These are phyloP conservation scores for Umimayanthus chanpuru DNA, from an alignment of 92 coral and sea anemone species.

Conservation along the genomic window DNA sequence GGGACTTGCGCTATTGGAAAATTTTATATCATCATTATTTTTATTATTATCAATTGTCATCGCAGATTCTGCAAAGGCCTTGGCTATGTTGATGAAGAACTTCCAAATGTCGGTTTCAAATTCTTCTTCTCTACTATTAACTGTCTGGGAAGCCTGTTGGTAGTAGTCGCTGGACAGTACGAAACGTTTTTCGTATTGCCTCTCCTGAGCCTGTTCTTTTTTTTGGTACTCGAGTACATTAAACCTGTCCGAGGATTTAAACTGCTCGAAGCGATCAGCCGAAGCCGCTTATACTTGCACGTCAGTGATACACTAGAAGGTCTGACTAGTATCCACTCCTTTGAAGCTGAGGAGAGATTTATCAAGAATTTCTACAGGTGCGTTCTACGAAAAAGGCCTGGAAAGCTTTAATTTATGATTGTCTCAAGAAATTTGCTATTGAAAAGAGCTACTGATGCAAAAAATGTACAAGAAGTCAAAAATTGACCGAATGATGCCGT, in stretches of 20 bases:
- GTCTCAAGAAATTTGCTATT: neutral
- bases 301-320: conserved; percentile 58
- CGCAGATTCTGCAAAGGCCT: conserved; percentile 39
- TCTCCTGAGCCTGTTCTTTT: conserved; percentile 40
- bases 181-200: conserved; percentile 53
- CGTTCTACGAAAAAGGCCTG: neutral
- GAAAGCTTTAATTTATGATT: too few species aligned
- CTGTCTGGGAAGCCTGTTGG: conserved; percentile 41
- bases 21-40: too few species aligned
- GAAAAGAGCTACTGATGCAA: too few species aligned
- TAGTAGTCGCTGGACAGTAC: conserved; percentile 50
- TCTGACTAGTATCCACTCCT: conserved; percentile 45
- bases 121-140: conserved; percentile 35
- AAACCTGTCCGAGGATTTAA: conserved; percentile 54
- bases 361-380: conserved; percentile 30
- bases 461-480: too few species aligned
- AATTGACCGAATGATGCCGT: too few species aligned
- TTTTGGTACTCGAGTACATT: conserved; percentile 47
- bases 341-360: conserved; percentile 45
- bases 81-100: conserved; percentile 31
- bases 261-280: conserved; percentile 50
- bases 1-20: too few species aligned
- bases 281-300: conserved; percentile 59
- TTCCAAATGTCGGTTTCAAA: conserved; percentile 35
- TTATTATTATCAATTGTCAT: neutral